phyloP scores from a whole-genome alignment of 2,888 invertebrate genomes.

The Stomorhina lunata region DNA sequence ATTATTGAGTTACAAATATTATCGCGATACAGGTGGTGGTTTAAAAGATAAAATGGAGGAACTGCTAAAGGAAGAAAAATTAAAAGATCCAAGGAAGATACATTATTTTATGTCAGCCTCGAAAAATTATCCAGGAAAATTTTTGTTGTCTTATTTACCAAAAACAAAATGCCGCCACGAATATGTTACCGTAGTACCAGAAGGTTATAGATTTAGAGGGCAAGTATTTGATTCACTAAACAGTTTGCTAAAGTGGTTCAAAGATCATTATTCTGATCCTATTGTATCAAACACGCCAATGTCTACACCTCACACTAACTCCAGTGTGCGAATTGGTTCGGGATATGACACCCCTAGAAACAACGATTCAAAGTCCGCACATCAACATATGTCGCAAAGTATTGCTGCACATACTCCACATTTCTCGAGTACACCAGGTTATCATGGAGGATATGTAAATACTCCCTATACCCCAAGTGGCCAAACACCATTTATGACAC shows the following conservation, averaged over 20 bases:
- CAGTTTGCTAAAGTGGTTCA: constrained; percentile 96
- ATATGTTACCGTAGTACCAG: constrained; percentile 93
- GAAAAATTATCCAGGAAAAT: constrained; percentile 94
- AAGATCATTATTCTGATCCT: constrained; percentile 97
- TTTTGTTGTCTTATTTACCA: constrained; percentile 95
- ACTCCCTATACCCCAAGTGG: constrained; percentile 95
- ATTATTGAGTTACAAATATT: constrained; percentile 94
- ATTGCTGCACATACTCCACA: constrained; percentile 86
- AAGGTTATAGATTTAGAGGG: constrained; percentile 94
- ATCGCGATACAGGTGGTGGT: constrained; percentile 87
- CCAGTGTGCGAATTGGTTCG: constrained; percentile 67
- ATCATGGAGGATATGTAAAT: constrained; percentile 85
- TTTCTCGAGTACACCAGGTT: constrained; percentile 88
- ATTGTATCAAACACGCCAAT: constrained; percentile 86
- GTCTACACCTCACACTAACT: constrained; percentile 84
- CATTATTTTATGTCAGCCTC: constrained; percentile 93
- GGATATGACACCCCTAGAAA: constrained; percentile 72
- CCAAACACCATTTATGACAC: constrained; percentile 96
- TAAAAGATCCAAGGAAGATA: constrained; percentile 91
- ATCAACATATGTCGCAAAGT: constrained; percentile 86
- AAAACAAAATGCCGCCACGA: constrained; percentile 92
- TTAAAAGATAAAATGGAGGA: constrained; percentile 94
- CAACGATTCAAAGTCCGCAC: constrained; percentile 84
- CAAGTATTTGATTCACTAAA: constrained; percentile 89
- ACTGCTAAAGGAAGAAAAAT: constrained; percentile 91